Percentiles rank a stretch among this genome's conserved stretches.
Conservation (phyloP, 2,888 invertebrate species). For the Magallana nippona region DNA sequence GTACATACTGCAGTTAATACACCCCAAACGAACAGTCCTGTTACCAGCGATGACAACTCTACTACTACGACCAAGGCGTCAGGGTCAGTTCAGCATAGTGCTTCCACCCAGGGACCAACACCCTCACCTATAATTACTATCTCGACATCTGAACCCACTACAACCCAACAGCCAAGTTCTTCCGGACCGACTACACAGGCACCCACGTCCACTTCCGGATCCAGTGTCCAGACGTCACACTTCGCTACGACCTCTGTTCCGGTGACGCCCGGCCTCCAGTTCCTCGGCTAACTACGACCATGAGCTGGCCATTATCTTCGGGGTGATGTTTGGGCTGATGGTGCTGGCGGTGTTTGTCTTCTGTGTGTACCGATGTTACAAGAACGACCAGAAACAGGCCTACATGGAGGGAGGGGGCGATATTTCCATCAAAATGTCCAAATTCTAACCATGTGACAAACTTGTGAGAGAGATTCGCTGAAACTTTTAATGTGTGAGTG, state of each 20-base stretch:
- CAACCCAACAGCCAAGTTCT: no score
- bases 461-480: no score
- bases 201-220: neutral
- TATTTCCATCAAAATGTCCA: slow-evolving; percentile 37
- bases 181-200: neutral
- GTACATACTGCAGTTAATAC: no score
- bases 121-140: neutral
- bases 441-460: no score
- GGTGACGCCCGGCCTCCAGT: neutral
- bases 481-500: no score
- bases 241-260: neutral
- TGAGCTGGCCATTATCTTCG: slow-evolving; percentile 47
- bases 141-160: no score
- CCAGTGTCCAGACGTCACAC: no score
- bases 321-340: slow-evolving; percentile 48
- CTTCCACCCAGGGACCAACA: neutral
- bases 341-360: slow-evolving; percentile 45
- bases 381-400: slow-evolving; percentile 31
- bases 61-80: no score
- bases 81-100: neutral
- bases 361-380: slow-evolving; percentile 43
- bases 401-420: slow-evolving; percentile 44
- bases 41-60: no score
- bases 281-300: slow-evolving; percentile 38
- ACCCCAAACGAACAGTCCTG: no score